Percentiles rank a stretch among this genome's conserved stretches.
Conservation (phyloP, 1,140 invertebrate genomes). For the Drosophila chauvacae region DNA sequence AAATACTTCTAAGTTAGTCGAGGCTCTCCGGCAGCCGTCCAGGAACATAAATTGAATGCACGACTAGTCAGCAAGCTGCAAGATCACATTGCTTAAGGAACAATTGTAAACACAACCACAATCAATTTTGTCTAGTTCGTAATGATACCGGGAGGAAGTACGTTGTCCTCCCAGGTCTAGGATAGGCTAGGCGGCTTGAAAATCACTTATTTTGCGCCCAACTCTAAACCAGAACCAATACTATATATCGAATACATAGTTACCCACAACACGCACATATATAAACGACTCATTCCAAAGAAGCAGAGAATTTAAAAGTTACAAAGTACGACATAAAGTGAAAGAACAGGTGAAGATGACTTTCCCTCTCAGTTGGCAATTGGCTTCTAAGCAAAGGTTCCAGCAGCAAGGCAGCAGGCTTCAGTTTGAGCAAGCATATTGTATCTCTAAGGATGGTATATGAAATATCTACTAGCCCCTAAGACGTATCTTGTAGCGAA, state of each 20-base stretch:
- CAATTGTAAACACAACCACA: conserved; percentile 13
- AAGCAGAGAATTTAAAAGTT: conserved; percentile 79
- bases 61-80: conserved; percentile 72
- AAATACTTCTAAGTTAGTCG: conserved; percentile 35
- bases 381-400: conserved; percentile 30
- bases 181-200: conserved; percentile 66
- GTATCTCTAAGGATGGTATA: conserved; percentile 51
- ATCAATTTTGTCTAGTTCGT: conserved; percentile 23
- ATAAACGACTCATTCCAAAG: conserved; percentile 84
- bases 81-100: conserved; percentile 31
- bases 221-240: conserved; percentile 21
- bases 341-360: conserved; percentile 21
- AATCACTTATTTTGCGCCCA: conserved; percentile 70
- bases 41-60: conserved; percentile 55
- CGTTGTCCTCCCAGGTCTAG: conserved; percentile 24
- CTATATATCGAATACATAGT: conserved; percentile 22
- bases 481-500: conserved; percentile 37
- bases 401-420: conserved; percentile 50
- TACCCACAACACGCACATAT: conserved; percentile 43
- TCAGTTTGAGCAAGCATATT: conserved; percentile 44
- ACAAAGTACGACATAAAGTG: conserved; percentile 37
- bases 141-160: not conserved
- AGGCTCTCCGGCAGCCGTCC: conserved; percentile 67
- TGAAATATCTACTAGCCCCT: conserved; percentile 55
- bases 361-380: conserved; percentile 21